Conservation (phyloP, 2,797 vertebrate species). For the Poeciliopsis presidionis region DNA sequence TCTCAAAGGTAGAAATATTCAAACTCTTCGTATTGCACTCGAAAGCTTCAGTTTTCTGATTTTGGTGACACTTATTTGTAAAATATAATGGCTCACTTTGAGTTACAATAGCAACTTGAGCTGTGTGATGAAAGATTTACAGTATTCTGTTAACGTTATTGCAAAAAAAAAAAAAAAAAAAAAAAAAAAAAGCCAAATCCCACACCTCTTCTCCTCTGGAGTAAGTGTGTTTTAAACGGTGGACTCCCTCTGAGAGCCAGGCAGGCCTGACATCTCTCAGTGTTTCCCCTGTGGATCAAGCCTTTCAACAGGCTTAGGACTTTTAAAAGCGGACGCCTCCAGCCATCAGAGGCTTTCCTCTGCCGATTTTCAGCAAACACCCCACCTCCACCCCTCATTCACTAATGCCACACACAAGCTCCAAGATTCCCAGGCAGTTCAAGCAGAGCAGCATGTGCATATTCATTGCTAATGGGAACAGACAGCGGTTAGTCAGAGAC, state of each 20-base stretch:
- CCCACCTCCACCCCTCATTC: slow-evolving; percentile 17
- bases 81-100: neutral
- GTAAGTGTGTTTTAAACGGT: slow-evolving; percentile 64
- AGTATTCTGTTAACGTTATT: neutral
- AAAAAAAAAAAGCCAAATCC: slow-evolving; percentile 26
- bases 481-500: slow-evolving; percentile 81
- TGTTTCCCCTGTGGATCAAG: slow-evolving; percentile 71
- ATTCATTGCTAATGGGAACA: slow-evolving; percentile 81
- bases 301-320: slow-evolving; percentile 67
- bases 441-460: slow-evolving; percentile 58
- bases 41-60: neutral
- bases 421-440: slow-evolving; percentile 61
- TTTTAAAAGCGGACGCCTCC: slow-evolving; percentile 64
- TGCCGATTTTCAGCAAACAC: slow-evolving; percentile 67
- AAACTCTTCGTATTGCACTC: neutral
- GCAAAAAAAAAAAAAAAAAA: too few relatives aligned
- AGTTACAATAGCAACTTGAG: slow-evolving; percentile 8
- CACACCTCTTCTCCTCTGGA: slow-evolving; percentile 56
- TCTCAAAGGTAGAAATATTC: neutral
- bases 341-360: slow-evolving; percentile 65
- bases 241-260: slow-evolving; percentile 65
- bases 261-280: slow-evolving; percentile 69
- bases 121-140: neutral
- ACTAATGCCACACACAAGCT: slow-evolving; percentile 54
- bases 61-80: neutral